These are phyloP conservation scores for Diceros bicornis DNA, from an alignment of 2,797 vertebrate genomes.

Conservation along the genomic window DNA sequence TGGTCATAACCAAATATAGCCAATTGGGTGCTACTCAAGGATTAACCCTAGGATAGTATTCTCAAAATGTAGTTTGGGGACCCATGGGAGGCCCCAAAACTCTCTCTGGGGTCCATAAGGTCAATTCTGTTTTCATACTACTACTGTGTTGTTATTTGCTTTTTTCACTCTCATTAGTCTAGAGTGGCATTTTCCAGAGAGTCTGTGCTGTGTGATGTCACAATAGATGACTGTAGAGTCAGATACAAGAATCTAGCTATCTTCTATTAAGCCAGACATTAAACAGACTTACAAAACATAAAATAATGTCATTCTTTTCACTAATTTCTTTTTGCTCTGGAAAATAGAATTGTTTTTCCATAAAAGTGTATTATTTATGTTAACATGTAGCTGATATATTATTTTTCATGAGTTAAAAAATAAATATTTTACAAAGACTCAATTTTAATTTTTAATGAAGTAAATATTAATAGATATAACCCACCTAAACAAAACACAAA, in stretches of 20 bases:
- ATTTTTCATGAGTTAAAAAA: conserved; percentile 66
- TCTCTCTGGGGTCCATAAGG: neutral
- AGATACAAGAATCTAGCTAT: neutral
- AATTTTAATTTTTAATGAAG: conserved; percentile 20
- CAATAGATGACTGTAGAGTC: neutral
- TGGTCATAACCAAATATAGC: neutral
- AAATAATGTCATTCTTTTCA: conserved; percentile 34
- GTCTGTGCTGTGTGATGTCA: neutral
- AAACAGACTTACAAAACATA: neutral
- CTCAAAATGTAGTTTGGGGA: neutral
- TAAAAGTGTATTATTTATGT: conserved; percentile 75
- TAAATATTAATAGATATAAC: neutral
- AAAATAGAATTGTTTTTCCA: conserved; percentile 65
- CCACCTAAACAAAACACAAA: neutral
- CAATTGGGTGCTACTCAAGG: neutral
- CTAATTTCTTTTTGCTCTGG: conserved; percentile 30
- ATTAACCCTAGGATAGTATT: neutral
- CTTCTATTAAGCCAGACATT: neutral
- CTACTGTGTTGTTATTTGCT: neutral
- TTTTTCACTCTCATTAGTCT: neutral
- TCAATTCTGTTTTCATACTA: neutral
- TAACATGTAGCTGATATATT: neutral
- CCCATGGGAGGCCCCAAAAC: neutral
- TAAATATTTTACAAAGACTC: conserved; percentile 63
- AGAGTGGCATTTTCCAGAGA: neutral